Percentiles rank a stretch among this genome's conserved stretches.
Conservation (phyloP, 1,140 invertebrate species). For the Coelopa frigida region DNA sequence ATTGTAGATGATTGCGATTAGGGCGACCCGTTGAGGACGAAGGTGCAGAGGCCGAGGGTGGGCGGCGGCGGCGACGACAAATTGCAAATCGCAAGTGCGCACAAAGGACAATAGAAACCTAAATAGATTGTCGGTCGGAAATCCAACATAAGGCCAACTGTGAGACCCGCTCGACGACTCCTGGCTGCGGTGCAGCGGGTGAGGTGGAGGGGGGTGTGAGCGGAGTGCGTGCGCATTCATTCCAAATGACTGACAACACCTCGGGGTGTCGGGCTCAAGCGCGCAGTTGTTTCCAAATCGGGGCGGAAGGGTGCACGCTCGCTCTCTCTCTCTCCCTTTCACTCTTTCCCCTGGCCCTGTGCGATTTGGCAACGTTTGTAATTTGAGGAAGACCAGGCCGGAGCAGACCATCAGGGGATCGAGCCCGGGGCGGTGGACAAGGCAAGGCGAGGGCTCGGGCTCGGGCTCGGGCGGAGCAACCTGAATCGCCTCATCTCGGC, state of each 20-base stretch:
- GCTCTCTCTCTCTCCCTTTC: not conserved
- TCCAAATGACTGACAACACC: constrained; percentile 37
- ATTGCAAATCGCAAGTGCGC: not conserved
- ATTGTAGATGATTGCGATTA: constrained; percentile 38
- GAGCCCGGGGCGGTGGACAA: too few species aligned
- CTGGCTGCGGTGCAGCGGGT: too few species aligned
- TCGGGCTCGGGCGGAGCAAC: too few species aligned
- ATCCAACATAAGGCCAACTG: too few species aligned
- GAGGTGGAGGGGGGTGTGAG: not conserved
- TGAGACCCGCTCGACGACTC: too few species aligned
- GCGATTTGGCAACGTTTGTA: constrained; percentile 8
- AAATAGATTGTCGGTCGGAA: too few species aligned
- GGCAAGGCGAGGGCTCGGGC: too few species aligned
- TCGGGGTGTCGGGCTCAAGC: constrained; percentile 38
- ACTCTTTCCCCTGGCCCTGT: not conserved
- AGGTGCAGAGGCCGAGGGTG: not conserved
- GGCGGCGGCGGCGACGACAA: too few species aligned
- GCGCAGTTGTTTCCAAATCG: constrained; percentile 20
- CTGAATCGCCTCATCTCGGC: too few species aligned
- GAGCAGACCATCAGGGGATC: too few species aligned
- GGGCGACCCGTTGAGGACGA: constrained; percentile 3
- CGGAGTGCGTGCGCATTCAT: not conserved
- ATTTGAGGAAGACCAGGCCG: constrained; percentile 6
- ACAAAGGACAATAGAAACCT: too few species aligned
- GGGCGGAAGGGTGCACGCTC: not conserved